Conservation (phyloP, 2,797 vertebrate species). For the Acanthornis magna region DNA sequence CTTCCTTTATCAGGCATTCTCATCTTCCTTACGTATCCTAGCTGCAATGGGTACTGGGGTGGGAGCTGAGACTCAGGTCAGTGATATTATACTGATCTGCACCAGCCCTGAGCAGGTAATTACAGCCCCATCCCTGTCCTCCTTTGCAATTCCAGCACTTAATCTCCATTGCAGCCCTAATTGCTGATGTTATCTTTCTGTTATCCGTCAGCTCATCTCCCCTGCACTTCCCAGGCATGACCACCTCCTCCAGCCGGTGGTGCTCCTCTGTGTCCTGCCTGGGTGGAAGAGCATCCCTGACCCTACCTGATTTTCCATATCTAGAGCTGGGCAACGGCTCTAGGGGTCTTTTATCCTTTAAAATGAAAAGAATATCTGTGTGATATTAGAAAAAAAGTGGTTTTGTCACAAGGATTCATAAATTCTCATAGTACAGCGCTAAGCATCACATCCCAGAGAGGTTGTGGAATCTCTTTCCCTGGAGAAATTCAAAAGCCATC, state of each 20-base stretch:
- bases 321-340: not conserved
- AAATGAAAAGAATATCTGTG: not conserved
- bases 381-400: not conserved
- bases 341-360: not conserved
- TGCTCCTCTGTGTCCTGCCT: not conserved
- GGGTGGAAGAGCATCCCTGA: not conserved
- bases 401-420: not conserved
- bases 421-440: not conserved
- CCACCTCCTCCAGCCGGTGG: not conserved
- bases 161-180: not conserved
- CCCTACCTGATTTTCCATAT: not conserved
- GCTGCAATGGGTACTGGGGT: not conserved
- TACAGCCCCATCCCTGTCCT: not conserved
- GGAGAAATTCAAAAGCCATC: not conserved
- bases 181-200: not conserved
- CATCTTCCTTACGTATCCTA: not conserved
- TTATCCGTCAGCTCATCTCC: not conserved
- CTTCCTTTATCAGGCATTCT: not conserved
- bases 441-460: not conserved
- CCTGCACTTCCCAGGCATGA: not conserved
- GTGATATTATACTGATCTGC: not conserved
- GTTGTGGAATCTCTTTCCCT: not conserved
- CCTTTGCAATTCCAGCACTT: not conserved
- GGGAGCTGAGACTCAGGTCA: not conserved
- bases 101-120: not conserved